Evolutionary conservation across 1,140 invertebrate species (phyloP), one percentile per base, ranked within the genome.

Genomic region (Lucilia cuprina): DNA sequence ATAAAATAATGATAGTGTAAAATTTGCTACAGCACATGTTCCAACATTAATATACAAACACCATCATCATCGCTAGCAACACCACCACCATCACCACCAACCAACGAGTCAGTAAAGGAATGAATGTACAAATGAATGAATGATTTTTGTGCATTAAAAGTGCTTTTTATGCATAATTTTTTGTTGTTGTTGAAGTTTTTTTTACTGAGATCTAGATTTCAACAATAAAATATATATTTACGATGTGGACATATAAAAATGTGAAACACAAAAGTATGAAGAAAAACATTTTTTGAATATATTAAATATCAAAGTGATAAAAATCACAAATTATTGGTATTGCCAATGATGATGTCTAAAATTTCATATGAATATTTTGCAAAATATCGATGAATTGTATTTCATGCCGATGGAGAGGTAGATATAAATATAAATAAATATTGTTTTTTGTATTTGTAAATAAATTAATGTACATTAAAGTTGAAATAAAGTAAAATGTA

Each of bases 261-360:
- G 55, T 60, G 17, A n/a, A 60, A 60, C 14, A 60, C 3, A 60
- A 60, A n/a, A 17, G 5, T n/a, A 60, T 21, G 9, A 25, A 55
- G 41, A 70, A 70, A 70, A 19, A 70, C 17, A 70, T 70, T 70
- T 70, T 19, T 21, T 70, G 65, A 70, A 70, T 55, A 55, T 41
- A 41, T n/a, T 10, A 55, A 55, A 55, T 55, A n/a, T n/a, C 10
- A 25, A 70, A 70, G 65, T 70, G 65, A 70, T 70, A 70, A 70
- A 70, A 70, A 70, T 70, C n/a, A 70, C n/a, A 70, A 70, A 70
- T 70, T 70, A 21, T 70, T 70, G n/a, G 65, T 70, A 70, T 70
- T 70, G n/a, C 19, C 65, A 25, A 70, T 25, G 41, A 41, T 41
- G 19, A 21, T 70, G 65, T 21, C n/a, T 70, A 25, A 7, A 70